Percentiles rank a stretch among this genome's conserved stretches.
Evolutionary conservation across 1,140 invertebrate genomes (phyloP).

Genomic region (Hylaeus anthracinus): DNA sequence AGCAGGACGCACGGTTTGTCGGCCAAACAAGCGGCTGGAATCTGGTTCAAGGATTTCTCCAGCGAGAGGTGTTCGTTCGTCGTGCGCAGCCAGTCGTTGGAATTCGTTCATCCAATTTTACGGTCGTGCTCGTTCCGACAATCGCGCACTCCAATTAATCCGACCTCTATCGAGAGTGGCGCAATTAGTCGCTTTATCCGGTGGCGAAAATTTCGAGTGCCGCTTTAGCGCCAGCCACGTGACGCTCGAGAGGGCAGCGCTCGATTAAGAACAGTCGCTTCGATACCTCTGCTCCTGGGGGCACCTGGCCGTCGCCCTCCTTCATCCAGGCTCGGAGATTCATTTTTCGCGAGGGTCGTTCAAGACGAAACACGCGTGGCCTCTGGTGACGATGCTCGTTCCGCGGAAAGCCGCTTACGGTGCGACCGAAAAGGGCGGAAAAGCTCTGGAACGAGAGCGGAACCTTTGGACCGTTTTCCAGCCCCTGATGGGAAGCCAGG

Average conservation of each 20-base stretch:
- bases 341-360: neutral
- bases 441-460: neutral
- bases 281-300: neutral
- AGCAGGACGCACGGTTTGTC: too few relatives aligned
- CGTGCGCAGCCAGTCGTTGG: neutral
- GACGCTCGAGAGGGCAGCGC: too few relatives aligned
- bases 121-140: neutral
- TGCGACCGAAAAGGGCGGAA: neutral
- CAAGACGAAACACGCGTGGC: neutral
- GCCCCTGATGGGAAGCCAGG: neutral
- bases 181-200: constrained; percentile 22
- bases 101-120: constrained; percentile 5
- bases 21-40: neutral
- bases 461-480: neutral
- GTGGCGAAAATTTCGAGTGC: constrained; percentile 3
- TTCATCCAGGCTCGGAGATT: neutral
- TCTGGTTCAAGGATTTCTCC: neutral
- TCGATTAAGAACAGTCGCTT: constrained; percentile 4
- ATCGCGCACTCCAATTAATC: constrained; percentile 11
- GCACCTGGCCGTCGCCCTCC: neutral
- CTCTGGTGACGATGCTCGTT: neutral
- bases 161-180: constrained; percentile 3
- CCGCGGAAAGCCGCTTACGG: constrained; percentile 38
- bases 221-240: constrained; percentile 4
- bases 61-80: neutral